Evolutionary conservation across 2,888 invertebrate genomes (phyloP), one percentile per base, ranked within the genome.

Genomic region (Odontocolon sp.): DNA sequence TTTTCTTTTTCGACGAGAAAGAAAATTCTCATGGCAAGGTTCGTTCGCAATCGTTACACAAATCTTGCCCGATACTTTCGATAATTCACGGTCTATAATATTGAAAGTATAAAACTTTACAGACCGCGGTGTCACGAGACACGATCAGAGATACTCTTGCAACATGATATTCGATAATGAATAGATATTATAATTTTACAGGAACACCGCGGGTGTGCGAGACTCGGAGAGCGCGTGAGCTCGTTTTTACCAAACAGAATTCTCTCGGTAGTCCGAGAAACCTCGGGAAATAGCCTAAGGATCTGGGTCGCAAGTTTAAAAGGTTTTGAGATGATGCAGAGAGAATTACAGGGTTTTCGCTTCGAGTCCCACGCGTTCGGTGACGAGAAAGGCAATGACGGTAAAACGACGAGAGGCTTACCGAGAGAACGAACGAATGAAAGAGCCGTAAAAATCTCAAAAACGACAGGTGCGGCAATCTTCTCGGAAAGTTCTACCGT

Each of bases 251-350:
- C 52, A 5, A 52, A 2, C 31, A 26, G 31, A 52, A 1, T n/a
- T 14, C 18, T 33, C 3, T 47, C n/a, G 16, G 54, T 31, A 9
- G 45, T n/a, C 28, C 9, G 33, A 4, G 21, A 11, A 18, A 31
- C 36, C 8, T 47, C 45, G 47, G 23, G 26, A 4, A 16, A 26
- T 47, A 42, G 8, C 36, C 28, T 11, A 18, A 31, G 14, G 18
- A 74, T 52, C 14, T 75, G 59, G 69, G 57, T 75, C 64, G 59
- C 45, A 70, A 75, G 75, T 64, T 75, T 52, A 70, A 59, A 69
- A 75, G 57, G 47, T 26, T 47, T 50, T 8, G 45, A 64, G 28
- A 11, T 5, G 21, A 47, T 28, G 11, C 38, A 6, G 36, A 21
- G 23, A 40, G 31, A 74, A 57, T 50, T 21, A 50, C 31, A 56